These are phyloP conservation scores for Hylaea fasciaria DNA, from an alignment of 2,888 invertebrate species.

Conservation along the genomic window DNA sequence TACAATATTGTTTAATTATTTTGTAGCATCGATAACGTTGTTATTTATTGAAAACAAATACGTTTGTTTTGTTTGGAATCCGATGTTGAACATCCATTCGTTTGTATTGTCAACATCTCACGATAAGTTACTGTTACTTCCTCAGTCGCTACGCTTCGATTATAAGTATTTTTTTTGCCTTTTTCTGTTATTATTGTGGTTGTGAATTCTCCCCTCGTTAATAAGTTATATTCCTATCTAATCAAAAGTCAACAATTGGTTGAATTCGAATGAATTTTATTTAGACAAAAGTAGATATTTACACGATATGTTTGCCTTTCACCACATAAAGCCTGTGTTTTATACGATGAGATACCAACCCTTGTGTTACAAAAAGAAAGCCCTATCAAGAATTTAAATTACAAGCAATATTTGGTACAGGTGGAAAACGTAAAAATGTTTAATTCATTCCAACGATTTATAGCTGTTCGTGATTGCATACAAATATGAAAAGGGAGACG, in stretches of 20 bases:
- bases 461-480: conserved; percentile 60
- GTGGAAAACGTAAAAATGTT: conserved; percentile 42
- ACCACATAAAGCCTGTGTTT: conserved; percentile 9
- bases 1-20: conserved; percentile 31
- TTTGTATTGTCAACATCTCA: conserved; percentile 13
- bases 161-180: background rate
- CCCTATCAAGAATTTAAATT: conserved; percentile 36
- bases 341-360: conserved; percentile 14
- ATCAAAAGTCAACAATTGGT: background rate
- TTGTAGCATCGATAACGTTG: conserved; percentile 29
- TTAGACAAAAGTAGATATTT: background rate
- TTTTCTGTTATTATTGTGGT: no score
- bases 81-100: conserved; percentile 12
- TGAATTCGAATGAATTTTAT: background rate
- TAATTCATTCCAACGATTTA: conserved; percentile 54
- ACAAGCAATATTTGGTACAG: conserved; percentile 34
- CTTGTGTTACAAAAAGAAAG: conserved; percentile 30
- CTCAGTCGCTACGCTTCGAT: background rate
- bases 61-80: conserved; percentile 23
- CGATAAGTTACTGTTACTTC: no score
- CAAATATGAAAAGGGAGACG: conserved; percentile 60
- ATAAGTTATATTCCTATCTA: background rate
- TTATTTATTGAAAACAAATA: conserved; percentile 40
- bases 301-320: background rate
- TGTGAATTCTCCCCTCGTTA: no score